These are phyloP conservation scores for Helogale parvula DNA, from an alignment of 2,113 vertebrate genomes.

Conservation along the genomic window DNA sequence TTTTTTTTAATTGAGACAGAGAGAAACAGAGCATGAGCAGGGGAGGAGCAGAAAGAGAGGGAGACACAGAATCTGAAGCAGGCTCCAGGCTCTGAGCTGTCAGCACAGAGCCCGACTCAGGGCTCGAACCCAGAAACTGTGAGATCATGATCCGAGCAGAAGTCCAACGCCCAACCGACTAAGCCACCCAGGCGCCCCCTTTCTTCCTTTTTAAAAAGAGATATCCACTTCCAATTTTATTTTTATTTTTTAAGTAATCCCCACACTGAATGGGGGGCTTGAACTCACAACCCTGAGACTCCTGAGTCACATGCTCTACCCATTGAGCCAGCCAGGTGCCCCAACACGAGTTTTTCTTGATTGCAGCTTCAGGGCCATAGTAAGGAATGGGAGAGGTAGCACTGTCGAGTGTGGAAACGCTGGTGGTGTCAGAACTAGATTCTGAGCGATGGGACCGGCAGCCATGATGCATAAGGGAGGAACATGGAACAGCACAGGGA, in stretches of 20 bases:
- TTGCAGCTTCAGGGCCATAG: not conserved
- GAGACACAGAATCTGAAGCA: no score
- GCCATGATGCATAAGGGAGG: not conserved
- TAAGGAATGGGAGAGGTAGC: not conserved
- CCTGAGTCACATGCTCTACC: not conserved
- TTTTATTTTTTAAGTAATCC: not conserved
- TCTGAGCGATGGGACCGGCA: not conserved
- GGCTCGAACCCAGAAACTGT: no score
- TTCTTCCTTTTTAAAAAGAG: not conserved
- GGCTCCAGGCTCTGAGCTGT: no score
- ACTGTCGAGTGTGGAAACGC: not conserved
- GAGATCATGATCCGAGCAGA: no score
- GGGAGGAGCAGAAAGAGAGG: no score
- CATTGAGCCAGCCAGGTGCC: not conserved
- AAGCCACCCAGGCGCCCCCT: no score
- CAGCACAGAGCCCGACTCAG: no score
- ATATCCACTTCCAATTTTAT: not conserved
- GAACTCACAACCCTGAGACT: not conserved
- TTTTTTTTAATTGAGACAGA: no score
- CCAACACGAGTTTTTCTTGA: not conserved
- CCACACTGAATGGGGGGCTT: not conserved
- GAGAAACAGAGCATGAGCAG: no score
- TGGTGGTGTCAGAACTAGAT: not conserved
- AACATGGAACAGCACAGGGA: not conserved
- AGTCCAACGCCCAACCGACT: no score